Conservation (phyloP, 2,797 vertebrate species). For the Anguilla megastoma region DNA sequence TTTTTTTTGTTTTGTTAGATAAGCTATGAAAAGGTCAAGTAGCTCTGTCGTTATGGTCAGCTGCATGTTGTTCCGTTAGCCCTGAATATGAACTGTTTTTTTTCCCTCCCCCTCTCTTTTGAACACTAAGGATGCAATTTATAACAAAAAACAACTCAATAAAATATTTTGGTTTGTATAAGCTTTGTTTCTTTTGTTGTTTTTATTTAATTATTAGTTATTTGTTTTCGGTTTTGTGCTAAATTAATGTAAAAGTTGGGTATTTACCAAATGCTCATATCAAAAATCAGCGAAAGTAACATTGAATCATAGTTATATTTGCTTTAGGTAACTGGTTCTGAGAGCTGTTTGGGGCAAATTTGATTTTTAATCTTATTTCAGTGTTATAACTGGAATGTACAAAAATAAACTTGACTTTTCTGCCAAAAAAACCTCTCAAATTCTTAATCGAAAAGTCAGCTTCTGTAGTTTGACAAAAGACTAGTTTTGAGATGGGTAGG, state of each 20-base stretch:
- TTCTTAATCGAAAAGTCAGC: neutral
- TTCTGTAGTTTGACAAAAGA: neutral
- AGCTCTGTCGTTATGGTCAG: neutral
- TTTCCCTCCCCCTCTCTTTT: neutral
- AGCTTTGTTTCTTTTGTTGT: neutral
- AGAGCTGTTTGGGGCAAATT: neutral
- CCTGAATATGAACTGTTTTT: neutral
- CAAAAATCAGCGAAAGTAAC: neutral
- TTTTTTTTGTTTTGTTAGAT: slow-evolving; percentile 17
- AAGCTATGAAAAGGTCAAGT: slow-evolving; percentile 29
- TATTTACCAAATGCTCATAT: too few species aligned
- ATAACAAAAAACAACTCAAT: slow-evolving; percentile 29
- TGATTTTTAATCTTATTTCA: neutral
- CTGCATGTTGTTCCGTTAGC: slow-evolving; percentile 33
- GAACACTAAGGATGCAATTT: slow-evolving; percentile 30
- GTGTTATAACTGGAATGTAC: neutral
- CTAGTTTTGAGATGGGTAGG: neutral
- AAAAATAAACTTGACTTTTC: neutral
- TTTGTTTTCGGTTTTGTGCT: neutral
- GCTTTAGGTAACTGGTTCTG: neutral
- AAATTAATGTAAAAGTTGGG: neutral
- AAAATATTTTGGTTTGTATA: slow-evolving; percentile 24
- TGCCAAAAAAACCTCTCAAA: neutral
- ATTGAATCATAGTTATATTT: neutral
- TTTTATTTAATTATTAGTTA: neutral